phyloP scores from a whole-genome alignment of 2,888 invertebrate species.

The Philereme transversata region DNA sequence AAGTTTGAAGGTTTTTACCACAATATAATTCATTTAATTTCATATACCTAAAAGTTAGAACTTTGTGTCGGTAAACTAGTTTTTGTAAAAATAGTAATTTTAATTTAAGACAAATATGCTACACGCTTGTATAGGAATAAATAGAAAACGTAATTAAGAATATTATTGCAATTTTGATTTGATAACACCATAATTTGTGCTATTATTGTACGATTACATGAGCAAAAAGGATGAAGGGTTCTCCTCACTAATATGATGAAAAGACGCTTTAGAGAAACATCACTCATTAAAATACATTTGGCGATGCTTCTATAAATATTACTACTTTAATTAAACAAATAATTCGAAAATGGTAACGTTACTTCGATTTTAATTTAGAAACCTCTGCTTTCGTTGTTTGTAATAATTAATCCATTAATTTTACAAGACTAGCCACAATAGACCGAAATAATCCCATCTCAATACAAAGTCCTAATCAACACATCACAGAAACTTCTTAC shows the following conservation, averaged over 20 bases:
- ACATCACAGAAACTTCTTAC: constrained; percentile 6
- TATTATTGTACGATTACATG: constrained; percentile 19
- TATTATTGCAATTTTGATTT: constrained; percentile 21
- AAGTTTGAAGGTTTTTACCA: constrained; percentile 65
- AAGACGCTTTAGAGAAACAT: neutral
- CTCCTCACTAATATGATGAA: constrained; percentile 5
- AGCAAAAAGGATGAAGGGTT: constrained; percentile 14
- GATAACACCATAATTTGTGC: constrained; percentile 8
- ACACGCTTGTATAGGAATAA: constrained; percentile 8
- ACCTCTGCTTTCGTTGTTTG: constrained; percentile 9
- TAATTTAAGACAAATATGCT: neutral
- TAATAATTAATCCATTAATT: constrained; percentile 4
- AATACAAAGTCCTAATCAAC: neutral
- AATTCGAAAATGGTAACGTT: constrained; percentile 18
- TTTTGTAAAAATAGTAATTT: neutral
- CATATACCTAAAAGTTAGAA: neutral
- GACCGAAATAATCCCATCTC: constrained; percentile 2
- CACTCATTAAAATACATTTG: constrained; percentile 2
- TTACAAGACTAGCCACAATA: constrained; percentile 18
- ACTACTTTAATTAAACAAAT: constrained; percentile 7
- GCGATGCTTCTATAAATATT: constrained; percentile 8
- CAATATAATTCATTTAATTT: constrained; percentile 23
- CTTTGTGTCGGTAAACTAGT: neutral
- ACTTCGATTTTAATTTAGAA: neutral
- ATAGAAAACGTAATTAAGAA: constrained; percentile 15